Evolutionary conservation across 2,797 vertebrate species (phyloP).

Genomic region (Pantherophis alleghaniensis): DNA sequence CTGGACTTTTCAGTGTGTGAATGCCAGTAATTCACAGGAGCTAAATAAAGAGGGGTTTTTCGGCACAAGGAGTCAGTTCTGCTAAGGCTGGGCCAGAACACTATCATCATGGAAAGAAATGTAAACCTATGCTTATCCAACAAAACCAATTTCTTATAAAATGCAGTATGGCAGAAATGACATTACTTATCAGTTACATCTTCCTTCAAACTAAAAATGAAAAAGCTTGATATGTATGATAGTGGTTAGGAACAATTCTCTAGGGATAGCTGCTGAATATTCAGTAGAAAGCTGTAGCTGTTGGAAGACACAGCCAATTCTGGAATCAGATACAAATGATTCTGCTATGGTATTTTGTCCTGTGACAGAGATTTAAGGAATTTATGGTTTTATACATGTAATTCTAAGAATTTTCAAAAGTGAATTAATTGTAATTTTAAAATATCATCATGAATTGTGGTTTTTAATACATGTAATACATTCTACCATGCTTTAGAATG

Average conservation of each 20-base stretch:
- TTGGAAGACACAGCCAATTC: background rate
- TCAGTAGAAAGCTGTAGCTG: background rate
- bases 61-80: too few species aligned
- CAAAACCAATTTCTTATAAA: background rate
- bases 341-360: background rate
- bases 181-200: too few species aligned
- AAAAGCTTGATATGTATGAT: background rate
- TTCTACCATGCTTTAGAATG: background rate
- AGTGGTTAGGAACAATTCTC: background rate
- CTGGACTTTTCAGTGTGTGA: too few species aligned
- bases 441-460: background rate
- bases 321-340: background rate
- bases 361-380: background rate
- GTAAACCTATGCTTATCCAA: background rate
- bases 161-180: background rate
- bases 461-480: background rate
- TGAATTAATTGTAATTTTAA: background rate
- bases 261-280: background rate
- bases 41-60: too few species aligned
- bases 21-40: too few species aligned
- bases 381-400: background rate
- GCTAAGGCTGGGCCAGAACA: too few species aligned
- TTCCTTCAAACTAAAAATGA: background rate
- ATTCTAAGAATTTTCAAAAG: background rate
- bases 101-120: background rate